A percentile compares a stretch with the other conserved stretches of the same genome.
Conservation (phyloP, 2,888 invertebrate genomes). For the Lysandra coridon region DNA sequence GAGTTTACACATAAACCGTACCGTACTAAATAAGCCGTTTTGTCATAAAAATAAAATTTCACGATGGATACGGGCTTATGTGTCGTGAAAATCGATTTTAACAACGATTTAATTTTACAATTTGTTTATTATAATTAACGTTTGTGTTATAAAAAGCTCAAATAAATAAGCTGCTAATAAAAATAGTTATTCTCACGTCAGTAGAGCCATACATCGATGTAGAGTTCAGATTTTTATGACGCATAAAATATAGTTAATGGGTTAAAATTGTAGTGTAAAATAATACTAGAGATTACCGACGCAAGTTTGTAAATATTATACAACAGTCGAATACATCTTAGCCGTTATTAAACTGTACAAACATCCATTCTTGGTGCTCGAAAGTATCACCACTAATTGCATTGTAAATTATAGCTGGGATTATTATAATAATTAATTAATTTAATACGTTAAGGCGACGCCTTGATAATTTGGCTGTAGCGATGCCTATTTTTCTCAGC, state of each 20-base stretch:
- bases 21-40: conserved; percentile 52
- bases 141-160: neutral
- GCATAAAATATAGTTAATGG: neutral
- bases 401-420: neutral
- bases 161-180: neutral
- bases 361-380: neutral
- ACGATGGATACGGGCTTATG: conserved; percentile 59
- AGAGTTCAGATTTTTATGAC: neutral
- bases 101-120: conserved; percentile 31
- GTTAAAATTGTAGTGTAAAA: neutral
- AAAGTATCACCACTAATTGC: neutral
- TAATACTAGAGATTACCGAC: neutral
- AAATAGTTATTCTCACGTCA: too few relatives aligned
- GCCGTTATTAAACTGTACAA: neutral
- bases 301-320: neutral
- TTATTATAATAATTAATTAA: neutral
- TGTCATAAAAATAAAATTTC: conserved; percentile 50
- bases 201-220: too few relatives aligned
- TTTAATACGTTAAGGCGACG: neutral
- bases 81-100: conserved; percentile 39
- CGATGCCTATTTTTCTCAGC: too few relatives aligned
- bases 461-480: too few relatives aligned
- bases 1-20: conserved; percentile 58
- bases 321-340: neutral
- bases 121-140: neutral